Evolutionary conservation across 2,113 vertebrate genomes (phyloP), one percentile per base, ranked within the genome.

Genomic region (Nothocercus julius): DNA sequence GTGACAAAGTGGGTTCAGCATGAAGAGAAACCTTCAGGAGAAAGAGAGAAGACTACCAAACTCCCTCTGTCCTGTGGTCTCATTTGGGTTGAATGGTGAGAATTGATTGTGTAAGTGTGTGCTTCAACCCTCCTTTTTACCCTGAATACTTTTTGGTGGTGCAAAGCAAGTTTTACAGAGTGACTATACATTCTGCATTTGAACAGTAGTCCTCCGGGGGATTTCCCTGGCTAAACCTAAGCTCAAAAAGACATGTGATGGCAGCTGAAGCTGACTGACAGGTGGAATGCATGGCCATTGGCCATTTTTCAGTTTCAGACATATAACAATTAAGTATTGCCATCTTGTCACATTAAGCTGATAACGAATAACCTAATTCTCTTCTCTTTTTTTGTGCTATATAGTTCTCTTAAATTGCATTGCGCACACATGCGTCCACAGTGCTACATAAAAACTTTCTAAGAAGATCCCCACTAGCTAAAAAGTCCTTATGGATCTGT

Each of bases 1-100:
- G 22, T 16, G 20, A 25, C 13, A 67, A 32, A 1, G 2, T 19
- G 25, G 24, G 20, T 20, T 72, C 51, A n/a, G 32, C 1, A 1
- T 49, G 9, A 44, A 78, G 45, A 73, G 27, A 18, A 54, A 28
- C 30, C 15, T 3, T 5, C 10, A 54, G 44, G 38, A 73, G 24
- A 47, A 4, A 77, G 14, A 7, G 45, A 59, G n/a, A 54, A 54
- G 13, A 8, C 51, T n/a, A 66, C 54, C n/a, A 25, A 18, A 34
- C 13, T 1, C 1, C 12, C 47, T 30, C 7, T 62, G 38, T 8
- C 7, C 59, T 25, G n/a, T 54, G n/a, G 17, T 20, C 17, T n/a
- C 38, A 30, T 56, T 44, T 40, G 6, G 56, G 40, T 4, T 24
- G 51, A 61, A 13, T 9, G 19, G 30, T 34, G 25, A 67, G 34